Percentiles rank a stretch among this genome's conserved stretches.
phyloP scores from a whole-genome alignment of 2,113 vertebrate genomes.

The Ploceus nigricollis region DNA sequence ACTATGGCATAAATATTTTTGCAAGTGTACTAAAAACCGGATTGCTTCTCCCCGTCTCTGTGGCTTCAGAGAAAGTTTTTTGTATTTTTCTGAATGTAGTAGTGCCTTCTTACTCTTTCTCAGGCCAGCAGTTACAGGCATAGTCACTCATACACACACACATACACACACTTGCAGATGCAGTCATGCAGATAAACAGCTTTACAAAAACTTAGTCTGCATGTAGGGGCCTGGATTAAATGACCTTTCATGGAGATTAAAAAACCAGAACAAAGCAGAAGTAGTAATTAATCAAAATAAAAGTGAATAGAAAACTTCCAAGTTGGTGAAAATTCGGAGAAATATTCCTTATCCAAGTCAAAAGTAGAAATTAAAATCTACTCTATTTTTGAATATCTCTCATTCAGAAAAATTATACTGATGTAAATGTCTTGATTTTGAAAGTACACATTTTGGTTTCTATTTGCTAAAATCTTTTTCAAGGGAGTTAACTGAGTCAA shows the following conservation, averaged over 20 bases:
- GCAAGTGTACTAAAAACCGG: background rate
- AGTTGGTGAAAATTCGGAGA: background rate
- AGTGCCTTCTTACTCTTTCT: background rate
- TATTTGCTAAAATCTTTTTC: background rate
- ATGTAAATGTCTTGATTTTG: background rate
- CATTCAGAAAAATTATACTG: background rate
- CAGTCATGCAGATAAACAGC: background rate
- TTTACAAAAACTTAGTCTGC: background rate
- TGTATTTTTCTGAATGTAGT: background rate
- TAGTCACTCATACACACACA: background rate
- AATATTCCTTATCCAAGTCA: background rate
- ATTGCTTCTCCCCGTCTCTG: background rate
- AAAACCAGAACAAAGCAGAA: background rate
- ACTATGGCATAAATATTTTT: conserved; percentile 40
- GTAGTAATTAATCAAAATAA: background rate
- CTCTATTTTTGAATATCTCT: background rate
- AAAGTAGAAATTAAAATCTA: background rate
- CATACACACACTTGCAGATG: background rate
- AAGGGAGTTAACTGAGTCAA: background rate
- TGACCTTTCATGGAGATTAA: background rate
- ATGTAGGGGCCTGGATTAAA: background rate
- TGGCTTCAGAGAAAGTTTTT: conserved; percentile 7
- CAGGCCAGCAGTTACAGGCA: background rate
- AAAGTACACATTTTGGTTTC: background rate
- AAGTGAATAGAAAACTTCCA: background rate